These are phyloP conservation scores for Planococcus citri DNA, from an alignment of 1,140 invertebrate genomes.

Conservation along the genomic window DNA sequence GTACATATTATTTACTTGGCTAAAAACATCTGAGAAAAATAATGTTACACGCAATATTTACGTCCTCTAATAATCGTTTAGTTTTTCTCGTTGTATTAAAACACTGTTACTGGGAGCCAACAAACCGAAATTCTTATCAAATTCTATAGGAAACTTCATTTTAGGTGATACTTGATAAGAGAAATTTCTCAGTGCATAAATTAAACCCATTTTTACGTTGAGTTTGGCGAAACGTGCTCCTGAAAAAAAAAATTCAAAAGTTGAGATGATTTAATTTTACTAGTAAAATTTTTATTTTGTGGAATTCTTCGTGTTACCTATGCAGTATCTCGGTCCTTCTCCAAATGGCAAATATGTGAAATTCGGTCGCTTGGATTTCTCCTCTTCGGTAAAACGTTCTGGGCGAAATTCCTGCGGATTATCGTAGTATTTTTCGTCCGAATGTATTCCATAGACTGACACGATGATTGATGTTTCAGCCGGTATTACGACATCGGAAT, in stretches of 20 bases:
- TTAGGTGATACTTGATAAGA: neutral
- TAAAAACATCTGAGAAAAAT: too few species aligned
- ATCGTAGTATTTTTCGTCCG: slow-evolving; percentile 45
- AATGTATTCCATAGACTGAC: slow-evolving; percentile 45
- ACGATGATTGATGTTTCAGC: slow-evolving; percentile 40
- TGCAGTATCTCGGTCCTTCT: slow-evolving; percentile 52
- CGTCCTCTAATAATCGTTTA: too few species aligned
- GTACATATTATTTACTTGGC: too few species aligned
- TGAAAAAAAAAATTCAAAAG: too few species aligned
- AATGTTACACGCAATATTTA: too few species aligned
- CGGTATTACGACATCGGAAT: slow-evolving; percentile 36
- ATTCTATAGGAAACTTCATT: neutral
- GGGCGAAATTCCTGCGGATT: slow-evolving; percentile 55
- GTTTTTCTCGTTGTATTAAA: too few species aligned
- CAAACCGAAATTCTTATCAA: neutral
- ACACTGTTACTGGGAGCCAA: too few species aligned
- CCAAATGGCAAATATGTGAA: slow-evolving; percentile 51
- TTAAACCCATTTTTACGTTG: neutral
- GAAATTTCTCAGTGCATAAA: neutral
- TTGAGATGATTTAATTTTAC: too few species aligned
- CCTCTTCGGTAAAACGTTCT: slow-evolving; percentile 35
- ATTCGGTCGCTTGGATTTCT: slow-evolving; percentile 28
- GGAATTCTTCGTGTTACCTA: slow-evolving; percentile 34
- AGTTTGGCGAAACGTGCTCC: too few species aligned
- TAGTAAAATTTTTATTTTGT: too few species aligned